Evolutionary conservation across 2,888 invertebrate genomes (phyloP).

Genomic region (Ophion costatus): DNA sequence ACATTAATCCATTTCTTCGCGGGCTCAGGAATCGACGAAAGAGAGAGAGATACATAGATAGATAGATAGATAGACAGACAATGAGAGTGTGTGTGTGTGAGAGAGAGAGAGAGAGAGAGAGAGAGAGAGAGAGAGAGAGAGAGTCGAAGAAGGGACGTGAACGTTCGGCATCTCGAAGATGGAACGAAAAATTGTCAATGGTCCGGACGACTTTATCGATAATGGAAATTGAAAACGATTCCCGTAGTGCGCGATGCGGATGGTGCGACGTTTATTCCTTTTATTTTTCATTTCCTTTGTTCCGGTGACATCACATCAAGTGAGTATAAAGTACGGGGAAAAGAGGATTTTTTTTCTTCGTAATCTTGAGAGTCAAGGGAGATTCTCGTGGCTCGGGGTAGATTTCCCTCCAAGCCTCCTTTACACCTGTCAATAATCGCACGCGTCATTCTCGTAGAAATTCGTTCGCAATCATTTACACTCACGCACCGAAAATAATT

Average conservation of each 20-base stretch:
- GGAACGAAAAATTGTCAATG: constrained; percentile 33
- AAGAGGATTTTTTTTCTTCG: constrained; percentile 7
- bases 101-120: constrained; percentile 9
- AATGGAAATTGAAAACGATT: constrained; percentile 23
- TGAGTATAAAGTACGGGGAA: background rate
- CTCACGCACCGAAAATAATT: background rate
- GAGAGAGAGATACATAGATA: background rate
- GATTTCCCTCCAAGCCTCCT: background rate
- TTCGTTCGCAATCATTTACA: background rate
- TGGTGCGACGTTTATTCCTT: background rate
- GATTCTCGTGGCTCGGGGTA: background rate
- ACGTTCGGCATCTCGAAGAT: constrained; percentile 20
- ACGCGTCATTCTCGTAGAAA: background rate
- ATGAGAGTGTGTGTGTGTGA: too few species aligned
- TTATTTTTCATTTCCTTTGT: background rate
- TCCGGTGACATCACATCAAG: background rate
- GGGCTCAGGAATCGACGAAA: constrained; percentile 14
- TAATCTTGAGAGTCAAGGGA: background rate
- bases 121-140: background rate
- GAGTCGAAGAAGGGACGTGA: constrained; percentile 16
- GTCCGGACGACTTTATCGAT: constrained; percentile 49
- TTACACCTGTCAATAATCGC: background rate
- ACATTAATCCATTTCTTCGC: constrained; percentile 60
- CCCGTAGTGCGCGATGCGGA: background rate
- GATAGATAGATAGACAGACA: background rate